Evolutionary conservation across 2,888 invertebrate genomes (phyloP).

Genomic region (Conomelus anceps): DNA sequence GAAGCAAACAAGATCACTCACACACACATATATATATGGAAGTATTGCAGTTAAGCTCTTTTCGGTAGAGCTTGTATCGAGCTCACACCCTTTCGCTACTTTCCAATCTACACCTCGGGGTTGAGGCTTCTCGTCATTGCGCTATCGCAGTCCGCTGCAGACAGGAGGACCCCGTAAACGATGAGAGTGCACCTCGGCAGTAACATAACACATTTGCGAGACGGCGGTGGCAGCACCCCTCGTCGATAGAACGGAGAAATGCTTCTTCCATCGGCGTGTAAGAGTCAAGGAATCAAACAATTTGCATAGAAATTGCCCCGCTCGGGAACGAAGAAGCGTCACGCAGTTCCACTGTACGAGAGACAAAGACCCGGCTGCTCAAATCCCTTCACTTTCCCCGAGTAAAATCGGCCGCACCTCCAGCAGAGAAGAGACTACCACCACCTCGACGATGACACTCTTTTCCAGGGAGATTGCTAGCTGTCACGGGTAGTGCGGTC

Average conservation of each 20-base stretch:
- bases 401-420: background rate
- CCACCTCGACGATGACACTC: background rate
- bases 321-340: background rate
- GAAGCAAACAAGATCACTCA: background rate
- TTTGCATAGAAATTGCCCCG: conserved; percentile 4
- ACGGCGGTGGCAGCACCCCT: background rate
- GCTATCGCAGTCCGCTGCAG: background rate
- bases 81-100: background rate
- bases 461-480: background rate
- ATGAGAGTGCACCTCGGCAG: background rate
- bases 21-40: too few relatives aligned
- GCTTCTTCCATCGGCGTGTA: background rate
- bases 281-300: conserved; percentile 5
- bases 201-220: background rate
- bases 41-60: background rate
- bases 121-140: background rate
- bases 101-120: background rate
- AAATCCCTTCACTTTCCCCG: background rate
- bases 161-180: background rate
- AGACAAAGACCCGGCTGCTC: background rate
- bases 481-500: background rate
- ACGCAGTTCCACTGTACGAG: background rate
- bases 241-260: background rate
- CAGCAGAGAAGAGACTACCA: too few relatives aligned
- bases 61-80: background rate